Percentiles rank a stretch among this genome's conserved stretches.
phyloP scores from a whole-genome alignment of 1,140 invertebrate genomes.

The Oreohelix idahoensis region DNA sequence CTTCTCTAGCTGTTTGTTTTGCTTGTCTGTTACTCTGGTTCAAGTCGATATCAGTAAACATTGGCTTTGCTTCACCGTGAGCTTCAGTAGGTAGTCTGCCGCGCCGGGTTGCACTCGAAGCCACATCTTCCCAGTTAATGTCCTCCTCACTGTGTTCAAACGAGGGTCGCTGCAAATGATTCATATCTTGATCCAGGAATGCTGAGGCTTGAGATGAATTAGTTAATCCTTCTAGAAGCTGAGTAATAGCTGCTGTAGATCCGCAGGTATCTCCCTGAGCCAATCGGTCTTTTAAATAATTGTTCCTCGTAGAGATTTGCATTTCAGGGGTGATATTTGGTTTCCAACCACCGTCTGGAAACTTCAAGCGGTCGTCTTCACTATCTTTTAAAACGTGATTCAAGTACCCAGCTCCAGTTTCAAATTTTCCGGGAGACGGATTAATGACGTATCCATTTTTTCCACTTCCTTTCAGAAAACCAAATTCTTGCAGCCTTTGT shows the following conservation, averaged over 20 bases:
- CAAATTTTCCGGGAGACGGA: not conserved
- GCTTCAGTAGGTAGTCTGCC: too few species aligned
- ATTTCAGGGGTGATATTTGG: not conserved
- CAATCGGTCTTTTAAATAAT: not conserved
- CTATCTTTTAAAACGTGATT: not conserved
- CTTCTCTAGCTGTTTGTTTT: too few species aligned
- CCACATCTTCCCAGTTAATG: too few species aligned
- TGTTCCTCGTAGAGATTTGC: not conserved
- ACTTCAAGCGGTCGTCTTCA: not conserved
- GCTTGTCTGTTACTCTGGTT: too few species aligned
- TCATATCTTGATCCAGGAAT: not conserved
- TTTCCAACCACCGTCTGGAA: not conserved
- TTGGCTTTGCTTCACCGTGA: too few species aligned
- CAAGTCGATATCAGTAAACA: too few species aligned
- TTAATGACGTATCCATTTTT: not conserved
- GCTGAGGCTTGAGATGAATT: not conserved
- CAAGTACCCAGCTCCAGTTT: not conserved
- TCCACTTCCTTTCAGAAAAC: not conserved
- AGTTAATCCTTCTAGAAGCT: not conserved
- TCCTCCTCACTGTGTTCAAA: too few species aligned
- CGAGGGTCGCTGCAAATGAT: too few species aligned
- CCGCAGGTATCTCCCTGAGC: too few species aligned
- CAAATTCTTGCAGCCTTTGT: not conserved
- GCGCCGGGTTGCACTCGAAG: too few species aligned
- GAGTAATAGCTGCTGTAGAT: not conserved